These are phyloP conservation scores for Myotis davidii DNA, from an alignment of 2,113 vertebrate genomes.

Conservation along the genomic window DNA sequence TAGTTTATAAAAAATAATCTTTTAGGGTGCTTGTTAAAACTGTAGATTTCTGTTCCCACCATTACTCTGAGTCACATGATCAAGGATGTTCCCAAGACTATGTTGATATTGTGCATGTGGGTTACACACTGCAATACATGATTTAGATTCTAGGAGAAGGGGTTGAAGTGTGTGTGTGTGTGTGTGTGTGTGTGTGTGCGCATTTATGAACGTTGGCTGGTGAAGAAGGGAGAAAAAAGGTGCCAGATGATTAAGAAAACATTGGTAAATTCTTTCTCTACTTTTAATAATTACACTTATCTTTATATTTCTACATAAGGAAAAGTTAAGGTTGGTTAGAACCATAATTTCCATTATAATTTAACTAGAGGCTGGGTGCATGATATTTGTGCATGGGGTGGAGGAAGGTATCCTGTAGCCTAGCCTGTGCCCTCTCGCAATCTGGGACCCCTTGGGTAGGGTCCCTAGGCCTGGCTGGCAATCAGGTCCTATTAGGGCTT, in stretches of 20 bases:
- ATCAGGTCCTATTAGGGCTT: too few relatives aligned
- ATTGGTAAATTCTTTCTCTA: background rate
- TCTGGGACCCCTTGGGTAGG: too few relatives aligned
- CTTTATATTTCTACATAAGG: constrained; percentile 61
- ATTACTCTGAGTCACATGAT: too few relatives aligned
- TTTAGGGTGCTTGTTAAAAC: background rate
- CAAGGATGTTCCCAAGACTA: background rate
- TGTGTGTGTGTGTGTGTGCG: too few relatives aligned
- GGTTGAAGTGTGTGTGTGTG: background rate
- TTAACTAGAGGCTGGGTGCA: background rate
- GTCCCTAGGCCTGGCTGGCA: too few relatives aligned
- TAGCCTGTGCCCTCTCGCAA: too few relatives aligned
- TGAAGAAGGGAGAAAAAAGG: background rate
- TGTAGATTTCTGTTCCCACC: background rate
- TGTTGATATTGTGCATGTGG: background rate
- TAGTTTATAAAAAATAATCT: background rate
- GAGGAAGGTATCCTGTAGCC: too few relatives aligned
- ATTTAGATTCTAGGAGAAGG: background rate
- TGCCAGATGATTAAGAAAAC: background rate
- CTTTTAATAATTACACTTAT: constrained; percentile 73
- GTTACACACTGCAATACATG: fast-evolving
- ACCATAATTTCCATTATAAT: constrained; percentile 67
- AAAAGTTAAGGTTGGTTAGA: constrained; percentile 78
- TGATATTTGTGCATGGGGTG: fast-evolving
- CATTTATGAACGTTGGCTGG: background rate